A percentile compares a stretch with the other conserved stretches of the same genome.
Evolutionary conservation across 2,888 invertebrate genomes (phyloP).

Genomic region (Xanthorhoe designata): DNA sequence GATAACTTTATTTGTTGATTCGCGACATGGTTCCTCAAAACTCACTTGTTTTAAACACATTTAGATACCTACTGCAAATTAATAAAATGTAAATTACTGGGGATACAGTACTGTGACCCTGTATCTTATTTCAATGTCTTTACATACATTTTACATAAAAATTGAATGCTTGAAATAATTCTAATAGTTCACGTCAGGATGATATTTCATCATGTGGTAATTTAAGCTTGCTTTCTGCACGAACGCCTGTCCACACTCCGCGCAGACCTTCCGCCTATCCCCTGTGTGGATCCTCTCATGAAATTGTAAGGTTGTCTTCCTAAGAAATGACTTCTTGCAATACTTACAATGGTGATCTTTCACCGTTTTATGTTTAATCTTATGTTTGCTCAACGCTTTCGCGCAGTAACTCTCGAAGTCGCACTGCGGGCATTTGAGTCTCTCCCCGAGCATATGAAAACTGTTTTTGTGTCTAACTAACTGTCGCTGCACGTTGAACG

Average conservation of each 20-base stretch:
- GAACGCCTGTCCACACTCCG: constrained; percentile 72
- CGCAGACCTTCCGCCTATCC: constrained; percentile 69
- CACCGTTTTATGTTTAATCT: constrained; percentile 64
- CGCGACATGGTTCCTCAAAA: too few relatives aligned
- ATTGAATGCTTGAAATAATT: too few relatives aligned
- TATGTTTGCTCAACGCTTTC: constrained; percentile 27
- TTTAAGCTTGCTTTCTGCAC: constrained; percentile 78
- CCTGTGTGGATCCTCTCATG: constrained; percentile 77
- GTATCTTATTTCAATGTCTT: too few relatives aligned
- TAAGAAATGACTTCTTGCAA: constrained; percentile 75
- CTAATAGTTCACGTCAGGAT: constrained; percentile 67
- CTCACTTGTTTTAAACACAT: too few relatives aligned
- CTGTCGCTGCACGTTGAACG: constrained; percentile 32
- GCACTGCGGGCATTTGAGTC: constrained; percentile 34
- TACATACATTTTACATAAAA: too few relatives aligned
- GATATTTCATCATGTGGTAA: constrained; percentile 77
- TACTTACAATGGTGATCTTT: constrained; percentile 74
- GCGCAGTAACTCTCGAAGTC: constrained; percentile 24
- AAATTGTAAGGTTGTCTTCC: constrained; percentile 62
- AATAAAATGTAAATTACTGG: too few relatives aligned
- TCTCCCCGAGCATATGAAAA: constrained; percentile 36
- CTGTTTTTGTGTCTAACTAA: constrained; percentile 15
- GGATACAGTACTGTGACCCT: too few relatives aligned
- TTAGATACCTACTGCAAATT: too few relatives aligned
- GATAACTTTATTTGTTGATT: too few relatives aligned